Base-by-base conservation (phyloP, 2,113 vertebrate species). In the Danionella cerebrum region DNA sequence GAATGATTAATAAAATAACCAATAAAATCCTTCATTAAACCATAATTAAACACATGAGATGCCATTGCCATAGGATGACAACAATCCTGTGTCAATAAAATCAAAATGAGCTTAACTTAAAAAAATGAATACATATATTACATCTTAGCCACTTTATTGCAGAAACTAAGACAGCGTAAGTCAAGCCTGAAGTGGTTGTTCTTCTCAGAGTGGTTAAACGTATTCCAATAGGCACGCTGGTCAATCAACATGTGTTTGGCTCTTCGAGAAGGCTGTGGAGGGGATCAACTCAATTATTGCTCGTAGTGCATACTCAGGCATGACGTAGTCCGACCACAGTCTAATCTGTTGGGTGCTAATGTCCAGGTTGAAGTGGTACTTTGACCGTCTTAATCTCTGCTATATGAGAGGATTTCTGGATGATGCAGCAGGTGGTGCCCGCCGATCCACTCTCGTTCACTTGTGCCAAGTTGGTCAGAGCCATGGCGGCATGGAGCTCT, bases 331-430 rank as follows among this genome's bases (percentile, higher is more conserved):
- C 9, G 33, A 9, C 16, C 44, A 5, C 13, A 0, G 36, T 2
- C 5, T 41, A 48, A 42, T 21, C 39, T 31, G 39, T 45, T 21
- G 9, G 57, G 24, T 39, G 11, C 67, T 74, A 91, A 78, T 89
- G 89, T 33, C 78, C 86, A 71, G 90, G 89, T 35, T 78, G 77
- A 82, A 93, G 80, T 11, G 91, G 87, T 77, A 95, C 90, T 85
- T 94, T 94, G 78, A 97, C 92, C 42, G 96, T 98, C 90, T 98
- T 95, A 76, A 98, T 90, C 88, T 98, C 96, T 25, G 94, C 92
- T 90, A 98, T 98, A 76, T 98, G 96, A 35, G 94, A 98, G 1
- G 96, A 98, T 83, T 94, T 98, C 86, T 98, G 96, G 82, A 98
- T 97, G 89, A 98, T 97, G 80, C 94, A 93, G 86, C 91, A 98